phyloP scores from a whole-genome alignment of 2,113 vertebrate species.

The Chaetops frenatus region DNA sequence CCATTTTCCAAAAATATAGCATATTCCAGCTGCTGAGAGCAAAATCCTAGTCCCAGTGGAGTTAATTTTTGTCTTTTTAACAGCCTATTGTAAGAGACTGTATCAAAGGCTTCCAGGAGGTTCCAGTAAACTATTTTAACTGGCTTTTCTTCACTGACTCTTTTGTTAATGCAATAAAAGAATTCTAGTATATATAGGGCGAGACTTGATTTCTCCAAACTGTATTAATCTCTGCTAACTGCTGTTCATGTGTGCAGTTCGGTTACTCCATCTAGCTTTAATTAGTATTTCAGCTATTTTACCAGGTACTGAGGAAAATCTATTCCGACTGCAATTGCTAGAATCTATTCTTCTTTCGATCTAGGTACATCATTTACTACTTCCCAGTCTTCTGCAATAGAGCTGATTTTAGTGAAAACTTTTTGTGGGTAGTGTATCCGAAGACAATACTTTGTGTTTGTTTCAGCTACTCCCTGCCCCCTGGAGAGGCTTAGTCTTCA shows the following conservation, averaged over 20 bases:
- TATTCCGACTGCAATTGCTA: neutral
- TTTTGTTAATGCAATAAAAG: neutral
- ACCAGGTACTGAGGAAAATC: neutral
- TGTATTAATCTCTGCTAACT: neutral
- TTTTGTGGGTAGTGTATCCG: neutral
- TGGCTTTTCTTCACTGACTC: neutral
- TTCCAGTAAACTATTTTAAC: constrained; percentile 28
- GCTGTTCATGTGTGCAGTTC: neutral
- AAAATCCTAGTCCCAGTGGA: neutral
- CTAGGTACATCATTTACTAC: neutral
- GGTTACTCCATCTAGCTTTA: neutral
- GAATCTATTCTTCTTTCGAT: neutral
- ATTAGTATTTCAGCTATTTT: constrained; percentile 30
- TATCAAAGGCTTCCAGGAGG: constrained; percentile 16
- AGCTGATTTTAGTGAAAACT: constrained; percentile 9
- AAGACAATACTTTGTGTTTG: constrained; percentile 27
- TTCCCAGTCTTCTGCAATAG: neutral
- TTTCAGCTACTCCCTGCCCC: neutral
- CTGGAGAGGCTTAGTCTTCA: constrained; percentile 10
- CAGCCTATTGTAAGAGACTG: neutral
- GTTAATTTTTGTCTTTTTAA: neutral
- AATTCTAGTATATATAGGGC: neutral
- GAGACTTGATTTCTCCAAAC: neutral
- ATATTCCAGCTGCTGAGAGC: neutral
- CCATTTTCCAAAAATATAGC: neutral